phyloP scores from a whole-genome alignment of 92 coral and sea anemone species.

The Porites lobata region DNA sequence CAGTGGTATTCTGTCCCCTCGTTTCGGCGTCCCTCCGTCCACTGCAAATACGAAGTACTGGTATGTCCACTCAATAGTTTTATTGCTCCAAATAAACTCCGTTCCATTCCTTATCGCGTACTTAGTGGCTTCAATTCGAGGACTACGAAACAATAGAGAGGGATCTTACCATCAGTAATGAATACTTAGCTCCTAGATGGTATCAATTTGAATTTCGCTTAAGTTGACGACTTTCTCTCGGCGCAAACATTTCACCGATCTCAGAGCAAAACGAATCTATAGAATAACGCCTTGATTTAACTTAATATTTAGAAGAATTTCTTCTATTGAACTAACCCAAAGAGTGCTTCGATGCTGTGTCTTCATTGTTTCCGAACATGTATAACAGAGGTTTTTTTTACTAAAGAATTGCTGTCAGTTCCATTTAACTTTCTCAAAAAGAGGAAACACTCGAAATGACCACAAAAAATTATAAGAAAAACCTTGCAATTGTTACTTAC shows the following conservation, averaged over 20 bases:
- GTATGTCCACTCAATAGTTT: conserved; percentile 83
- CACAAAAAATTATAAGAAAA: not conserved
- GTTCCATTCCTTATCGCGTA: conserved; percentile 79
- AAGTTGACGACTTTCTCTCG: no score
- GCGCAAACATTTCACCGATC: no score
- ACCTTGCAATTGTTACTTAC: conserved; percentile 33
- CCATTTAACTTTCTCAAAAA: not conserved
- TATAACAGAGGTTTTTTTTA: no score
- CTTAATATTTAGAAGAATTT: no score
- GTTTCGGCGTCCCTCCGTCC: conserved; percentile 91
- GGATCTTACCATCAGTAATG: not conserved
- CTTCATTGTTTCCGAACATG: no score
- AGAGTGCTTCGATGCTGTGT: no score
- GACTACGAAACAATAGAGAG: conserved; percentile 44
- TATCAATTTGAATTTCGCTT: not conserved
- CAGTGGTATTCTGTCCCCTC: conserved; percentile 93
- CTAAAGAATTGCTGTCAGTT: no score
- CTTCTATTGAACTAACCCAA: no score
- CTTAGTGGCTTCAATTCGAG: conserved; percentile 70
- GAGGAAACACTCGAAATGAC: not conserved
- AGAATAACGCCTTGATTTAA: no score
- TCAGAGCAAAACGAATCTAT: no score
- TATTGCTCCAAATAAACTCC: conserved; percentile 91
- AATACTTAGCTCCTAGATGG: not conserved
- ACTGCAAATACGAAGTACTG: conserved; percentile 89